Evolutionary conservation across 2,113 vertebrate genomes (phyloP).

Genomic region (Neofelis nebulosa): DNA sequence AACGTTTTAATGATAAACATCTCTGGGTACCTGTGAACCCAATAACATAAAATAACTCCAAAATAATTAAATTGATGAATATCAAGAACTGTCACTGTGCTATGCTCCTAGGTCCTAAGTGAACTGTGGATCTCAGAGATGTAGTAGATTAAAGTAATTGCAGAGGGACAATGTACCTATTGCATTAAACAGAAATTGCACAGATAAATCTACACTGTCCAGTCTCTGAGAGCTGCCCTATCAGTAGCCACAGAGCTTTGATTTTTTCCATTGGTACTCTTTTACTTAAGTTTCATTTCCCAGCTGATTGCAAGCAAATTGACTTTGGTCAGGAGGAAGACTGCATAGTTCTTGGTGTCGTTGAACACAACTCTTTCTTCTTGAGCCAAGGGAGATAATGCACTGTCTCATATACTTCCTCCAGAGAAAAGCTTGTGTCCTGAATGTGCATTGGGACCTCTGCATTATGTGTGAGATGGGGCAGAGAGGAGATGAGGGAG

Average conservation of each 20-base stretch:
- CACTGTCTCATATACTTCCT: neutral
- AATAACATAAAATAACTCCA: neutral
- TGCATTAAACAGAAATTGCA: neutral
- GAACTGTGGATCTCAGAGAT: neutral
- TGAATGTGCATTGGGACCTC: neutral
- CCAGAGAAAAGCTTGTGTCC: neutral
- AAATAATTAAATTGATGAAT: neutral
- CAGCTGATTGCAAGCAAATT: neutral
- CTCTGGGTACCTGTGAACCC: neutral
- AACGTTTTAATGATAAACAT: neutral
- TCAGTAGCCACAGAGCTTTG: neutral
- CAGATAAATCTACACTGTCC: neutral
- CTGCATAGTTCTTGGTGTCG: neutral
- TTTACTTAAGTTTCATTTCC: neutral
- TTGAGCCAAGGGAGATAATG: neutral
- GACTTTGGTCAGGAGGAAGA: neutral
- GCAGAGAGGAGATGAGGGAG: neutral
- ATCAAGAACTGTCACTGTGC: neutral
- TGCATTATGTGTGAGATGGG: neutral
- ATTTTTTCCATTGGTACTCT: neutral
- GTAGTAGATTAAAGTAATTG: neutral
- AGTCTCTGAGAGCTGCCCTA: neutral
- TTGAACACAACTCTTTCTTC: neutral
- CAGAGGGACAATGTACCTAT: accelerated
- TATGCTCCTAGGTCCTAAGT: neutral